Evolutionary conservation across 1,140 invertebrate species (phyloP).

Genomic region (Idris sp.): DNA sequence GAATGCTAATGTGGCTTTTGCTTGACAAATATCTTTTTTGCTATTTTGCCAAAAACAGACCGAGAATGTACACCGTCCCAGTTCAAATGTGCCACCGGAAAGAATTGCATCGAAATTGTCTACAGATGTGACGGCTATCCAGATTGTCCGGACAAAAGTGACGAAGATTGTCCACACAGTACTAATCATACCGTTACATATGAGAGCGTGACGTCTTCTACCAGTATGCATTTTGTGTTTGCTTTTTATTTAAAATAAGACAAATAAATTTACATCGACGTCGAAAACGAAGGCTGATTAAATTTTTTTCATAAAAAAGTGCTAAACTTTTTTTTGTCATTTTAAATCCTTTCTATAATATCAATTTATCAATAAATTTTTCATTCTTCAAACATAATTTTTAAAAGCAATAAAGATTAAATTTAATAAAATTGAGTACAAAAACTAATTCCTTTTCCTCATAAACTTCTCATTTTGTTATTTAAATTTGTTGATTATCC

Average conservation of each 20-base stretch:
- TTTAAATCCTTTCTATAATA: too few species aligned
- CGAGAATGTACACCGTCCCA: slow-evolving; percentile 76
- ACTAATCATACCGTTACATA: slow-evolving; percentile 71
- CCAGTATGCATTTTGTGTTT: slow-evolving; percentile 73
- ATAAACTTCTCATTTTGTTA: too few species aligned
- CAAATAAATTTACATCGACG: too few species aligned
- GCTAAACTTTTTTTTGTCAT: too few species aligned
- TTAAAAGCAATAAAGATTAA: too few species aligned
- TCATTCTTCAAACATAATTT: too few species aligned
- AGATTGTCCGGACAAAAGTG: slow-evolving; percentile 86
- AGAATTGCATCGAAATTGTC: slow-evolving; percentile 78
- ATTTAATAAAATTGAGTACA: too few species aligned
- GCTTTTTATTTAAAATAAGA: slow-evolving; percentile 36
- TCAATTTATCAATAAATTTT: too few species aligned
- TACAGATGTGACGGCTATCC: slow-evolving; percentile 83
- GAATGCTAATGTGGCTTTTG: slow-evolving; percentile 60
- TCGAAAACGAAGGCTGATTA: too few species aligned
- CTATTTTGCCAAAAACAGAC: slow-evolving; percentile 69
- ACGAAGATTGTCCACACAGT: slow-evolving; percentile 80
- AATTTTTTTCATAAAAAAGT: too few species aligned
- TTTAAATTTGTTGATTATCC: too few species aligned
- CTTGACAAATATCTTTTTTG: slow-evolving; percentile 63
- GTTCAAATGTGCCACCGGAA: slow-evolving; percentile 78
- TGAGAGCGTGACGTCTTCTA: slow-evolving; percentile 64
- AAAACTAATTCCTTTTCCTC: too few species aligned